These are phyloP conservation scores for Helleia helle DNA, from an alignment of 2,888 invertebrate genomes.

Conservation along the genomic window DNA sequence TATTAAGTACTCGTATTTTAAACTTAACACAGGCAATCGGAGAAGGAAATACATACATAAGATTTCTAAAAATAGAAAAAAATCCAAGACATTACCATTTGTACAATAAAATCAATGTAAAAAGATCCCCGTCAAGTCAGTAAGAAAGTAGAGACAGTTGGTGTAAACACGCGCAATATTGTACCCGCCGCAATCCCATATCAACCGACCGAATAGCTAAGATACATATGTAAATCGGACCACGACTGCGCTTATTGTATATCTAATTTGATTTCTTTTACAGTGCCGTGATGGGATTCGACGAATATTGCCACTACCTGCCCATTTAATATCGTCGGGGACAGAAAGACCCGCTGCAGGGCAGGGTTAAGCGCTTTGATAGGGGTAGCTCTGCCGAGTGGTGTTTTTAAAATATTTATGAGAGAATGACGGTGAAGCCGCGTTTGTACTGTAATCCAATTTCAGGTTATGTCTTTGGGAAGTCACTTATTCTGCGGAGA, in stretches of 20 bases:
- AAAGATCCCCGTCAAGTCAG: constrained; percentile 31
- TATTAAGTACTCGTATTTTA: too few relatives aligned
- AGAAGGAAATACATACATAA: too few relatives aligned
- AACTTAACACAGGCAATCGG: too few relatives aligned
- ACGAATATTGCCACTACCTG: constrained; percentile 65
- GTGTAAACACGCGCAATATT: constrained; percentile 56
- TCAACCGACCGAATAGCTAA: constrained; percentile 64
- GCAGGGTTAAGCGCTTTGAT: constrained; percentile 64
- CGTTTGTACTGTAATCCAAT: constrained; percentile 64
- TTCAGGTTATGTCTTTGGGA: constrained; percentile 70
- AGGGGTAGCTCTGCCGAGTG: constrained; percentile 46
- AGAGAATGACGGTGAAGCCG: constrained; percentile 49
- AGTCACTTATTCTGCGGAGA: constrained; percentile 56
- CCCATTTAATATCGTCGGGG: constrained; percentile 50
- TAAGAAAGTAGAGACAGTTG: constrained; percentile 32
- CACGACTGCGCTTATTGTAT: constrained; percentile 68
- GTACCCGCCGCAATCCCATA: constrained; percentile 64
- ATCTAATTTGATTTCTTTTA: constrained; percentile 72
- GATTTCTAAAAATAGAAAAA: neutral
- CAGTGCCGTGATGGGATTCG: constrained; percentile 65
- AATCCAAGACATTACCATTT: neutral
- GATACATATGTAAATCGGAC: constrained; percentile 70
- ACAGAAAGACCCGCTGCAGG: constrained; percentile 40
- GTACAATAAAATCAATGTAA: constrained; percentile 10
- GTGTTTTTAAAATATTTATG: constrained; percentile 72